Evolutionary conservation across 2,113 vertebrate species (phyloP).

Genomic region (Eretmochelys imbricata): DNA sequence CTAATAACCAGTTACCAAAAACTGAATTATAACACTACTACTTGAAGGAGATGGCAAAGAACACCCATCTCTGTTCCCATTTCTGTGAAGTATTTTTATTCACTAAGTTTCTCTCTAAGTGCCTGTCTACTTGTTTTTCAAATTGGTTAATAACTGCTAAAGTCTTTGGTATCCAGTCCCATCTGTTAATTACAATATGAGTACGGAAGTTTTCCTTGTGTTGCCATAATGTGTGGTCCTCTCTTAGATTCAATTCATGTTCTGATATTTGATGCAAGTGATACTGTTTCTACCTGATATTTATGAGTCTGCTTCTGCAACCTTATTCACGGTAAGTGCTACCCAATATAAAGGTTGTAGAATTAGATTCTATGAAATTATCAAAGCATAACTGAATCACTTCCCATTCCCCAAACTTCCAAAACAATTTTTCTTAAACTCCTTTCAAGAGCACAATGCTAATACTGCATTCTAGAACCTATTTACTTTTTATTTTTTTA

Average conservation of each 20-base stretch:
- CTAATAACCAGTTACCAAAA: background rate
- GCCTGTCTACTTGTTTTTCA: background rate
- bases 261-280: background rate
- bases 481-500: background rate
- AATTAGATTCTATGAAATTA: background rate
- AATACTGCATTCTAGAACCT: background rate
- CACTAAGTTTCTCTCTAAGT: background rate
- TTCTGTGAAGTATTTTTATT: background rate
- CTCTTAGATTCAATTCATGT: background rate
- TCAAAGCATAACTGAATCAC: background rate
- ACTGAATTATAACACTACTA: background rate
- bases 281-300: too few relatives aligned
- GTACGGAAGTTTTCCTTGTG: background rate
- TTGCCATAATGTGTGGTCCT: rapidly evolving
- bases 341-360: too few relatives aligned
- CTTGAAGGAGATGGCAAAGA: background rate
- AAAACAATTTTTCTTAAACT: background rate
- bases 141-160: background rate
- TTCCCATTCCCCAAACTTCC: background rate
- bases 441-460: too few relatives aligned
- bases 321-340: background rate
- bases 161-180: background rate
- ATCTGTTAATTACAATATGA: background rate
- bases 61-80: background rate
- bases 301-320: background rate